phyloP scores from a whole-genome alignment of 2,797 vertebrate genomes.

The Microhierax caerulescens region DNA sequence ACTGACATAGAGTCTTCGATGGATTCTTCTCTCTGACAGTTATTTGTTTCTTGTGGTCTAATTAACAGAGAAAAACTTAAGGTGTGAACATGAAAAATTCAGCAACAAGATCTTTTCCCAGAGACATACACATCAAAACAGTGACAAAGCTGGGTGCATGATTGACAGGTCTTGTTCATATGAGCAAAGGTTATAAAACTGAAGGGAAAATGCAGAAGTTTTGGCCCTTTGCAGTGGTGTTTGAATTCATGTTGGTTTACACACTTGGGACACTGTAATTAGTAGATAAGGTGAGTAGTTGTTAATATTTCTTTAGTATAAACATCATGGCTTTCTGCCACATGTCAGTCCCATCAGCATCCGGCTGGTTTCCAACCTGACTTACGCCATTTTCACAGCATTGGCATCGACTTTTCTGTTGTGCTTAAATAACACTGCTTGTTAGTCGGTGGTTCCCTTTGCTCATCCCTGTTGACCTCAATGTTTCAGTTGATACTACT shows the following conservation, averaged over 20 bases:
- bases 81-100: not conserved
- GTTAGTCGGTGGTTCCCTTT: not conserved
- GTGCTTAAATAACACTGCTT: not conserved
- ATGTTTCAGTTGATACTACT: slow-evolving; percentile 21
- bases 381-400: not conserved
- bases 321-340: not conserved
- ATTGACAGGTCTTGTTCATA: not conserved
- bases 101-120: not conserved
- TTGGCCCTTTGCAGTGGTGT: not conserved
- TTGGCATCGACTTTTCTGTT: not conserved
- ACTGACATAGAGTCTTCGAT: rapidly evolving
- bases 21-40: not conserved
- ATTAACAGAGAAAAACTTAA: not conserved
- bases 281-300: not conserved
- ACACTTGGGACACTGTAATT: not conserved
- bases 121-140: not conserved
- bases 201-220: not conserved
- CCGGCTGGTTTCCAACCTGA: not conserved
- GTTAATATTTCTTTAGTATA: not conserved
- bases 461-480: slow-evolving; percentile 24
- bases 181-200: not conserved
- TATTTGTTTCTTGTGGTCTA: not conserved
- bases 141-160: not conserved
- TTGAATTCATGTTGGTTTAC: not conserved
- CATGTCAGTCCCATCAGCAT: no score